phyloP scores from a whole-genome alignment of 2,888 invertebrate species.

The Brassicogethes aeneus region DNA sequence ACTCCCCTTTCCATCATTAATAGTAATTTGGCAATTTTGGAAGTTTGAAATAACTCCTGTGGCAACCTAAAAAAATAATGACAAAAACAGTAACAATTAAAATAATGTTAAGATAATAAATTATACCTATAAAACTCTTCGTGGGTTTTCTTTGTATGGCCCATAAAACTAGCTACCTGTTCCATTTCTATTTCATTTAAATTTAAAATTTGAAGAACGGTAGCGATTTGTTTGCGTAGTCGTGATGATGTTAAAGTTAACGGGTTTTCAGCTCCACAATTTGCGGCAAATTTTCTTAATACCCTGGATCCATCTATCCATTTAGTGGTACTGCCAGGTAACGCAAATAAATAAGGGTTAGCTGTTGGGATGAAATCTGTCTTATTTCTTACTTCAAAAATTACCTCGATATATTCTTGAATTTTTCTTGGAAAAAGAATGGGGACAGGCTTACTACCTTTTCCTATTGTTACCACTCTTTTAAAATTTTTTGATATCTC shows the following conservation, averaged over 20 bases:
- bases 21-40: conserved; percentile 18
- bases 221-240: conserved; percentile 21
- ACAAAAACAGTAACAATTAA: no score
- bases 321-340: conserved; percentile 15
- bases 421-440: conserved; percentile 16
- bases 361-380: conserved; percentile 14
- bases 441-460: conserved; percentile 17
- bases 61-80: conserved; percentile 15
- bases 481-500: no score
- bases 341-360: conserved; percentile 17
- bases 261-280: conserved; percentile 15
- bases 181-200: conserved; percentile 18
- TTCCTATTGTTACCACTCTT: conserved; percentile 16
- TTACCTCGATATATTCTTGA: conserved; percentile 11
- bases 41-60: conserved; percentile 17
- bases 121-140: conserved; percentile 12
- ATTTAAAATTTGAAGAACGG: conserved; percentile 17
- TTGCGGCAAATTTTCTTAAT: conserved; percentile 13
- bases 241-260: conserved; percentile 14
- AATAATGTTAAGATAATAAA: neutral
- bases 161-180: conserved; percentile 22
- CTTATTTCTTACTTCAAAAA: conserved; percentile 10
- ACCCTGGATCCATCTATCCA: conserved; percentile 18
- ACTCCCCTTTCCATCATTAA: conserved; percentile 16
- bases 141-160: conserved; percentile 21